These are phyloP conservation scores for Dioctria rufipes DNA, from an alignment of 2,888 invertebrate genomes.

Conservation along the genomic window DNA sequence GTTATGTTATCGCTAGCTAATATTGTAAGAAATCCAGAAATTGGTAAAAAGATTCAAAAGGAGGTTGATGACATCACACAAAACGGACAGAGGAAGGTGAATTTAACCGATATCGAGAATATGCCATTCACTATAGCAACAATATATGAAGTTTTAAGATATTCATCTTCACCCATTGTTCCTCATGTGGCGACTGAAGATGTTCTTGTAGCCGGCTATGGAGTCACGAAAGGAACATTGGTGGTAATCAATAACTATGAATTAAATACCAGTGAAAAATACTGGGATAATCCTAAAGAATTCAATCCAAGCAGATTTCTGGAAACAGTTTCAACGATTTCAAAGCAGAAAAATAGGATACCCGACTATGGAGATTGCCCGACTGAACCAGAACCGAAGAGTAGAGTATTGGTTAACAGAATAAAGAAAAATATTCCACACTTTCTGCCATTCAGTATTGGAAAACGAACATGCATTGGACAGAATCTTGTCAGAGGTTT, in stretches of 20 bases:
- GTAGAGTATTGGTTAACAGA: conserved; percentile 57
- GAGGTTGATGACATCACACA: conserved; percentile 75
- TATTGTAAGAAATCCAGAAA: conserved; percentile 77
- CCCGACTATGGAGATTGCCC: conserved; percentile 74
- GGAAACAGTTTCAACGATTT: conserved; percentile 65
- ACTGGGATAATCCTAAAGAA: conserved; percentile 80
- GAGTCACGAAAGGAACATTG: conserved; percentile 82
- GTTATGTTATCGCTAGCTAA: conserved; percentile 81
- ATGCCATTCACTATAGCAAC: conserved; percentile 86
- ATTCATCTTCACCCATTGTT: conserved; percentile 86
- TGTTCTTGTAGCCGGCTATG: conserved; percentile 79
- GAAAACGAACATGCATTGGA: conserved; percentile 85
- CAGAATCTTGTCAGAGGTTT: conserved; percentile 83
- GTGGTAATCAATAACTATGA: conserved; percentile 87
- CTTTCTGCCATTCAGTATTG: conserved; percentile 87
- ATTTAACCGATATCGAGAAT: conserved; percentile 75
- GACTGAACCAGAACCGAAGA: conserved; percentile 73
- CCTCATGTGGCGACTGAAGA: conserved; percentile 87
- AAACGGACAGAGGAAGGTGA: conserved; percentile 73
- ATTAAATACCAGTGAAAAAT: conserved; percentile 79
- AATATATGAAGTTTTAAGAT: conserved; percentile 81
- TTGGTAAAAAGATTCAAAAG: conserved; percentile 76
- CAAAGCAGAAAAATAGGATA: conserved; percentile 63
- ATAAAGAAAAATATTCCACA: conserved; percentile 75
- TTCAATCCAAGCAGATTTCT: conserved; percentile 84